phyloP scores from a whole-genome alignment of 2,888 invertebrate genomes.

The Calliphora vomitoria region DNA sequence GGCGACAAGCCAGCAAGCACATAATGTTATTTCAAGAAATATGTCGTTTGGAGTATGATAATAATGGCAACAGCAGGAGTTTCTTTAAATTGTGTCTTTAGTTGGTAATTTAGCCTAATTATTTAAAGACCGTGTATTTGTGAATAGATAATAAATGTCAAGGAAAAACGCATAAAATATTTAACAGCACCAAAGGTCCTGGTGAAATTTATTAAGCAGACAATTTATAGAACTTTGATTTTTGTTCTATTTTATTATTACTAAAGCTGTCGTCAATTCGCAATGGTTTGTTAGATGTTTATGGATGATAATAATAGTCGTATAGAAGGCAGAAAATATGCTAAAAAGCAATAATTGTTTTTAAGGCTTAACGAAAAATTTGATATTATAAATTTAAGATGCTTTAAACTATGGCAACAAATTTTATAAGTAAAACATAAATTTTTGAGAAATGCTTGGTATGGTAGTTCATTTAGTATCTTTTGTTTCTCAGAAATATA shows the following conservation, averaged over 20 bases:
- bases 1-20: neutral
- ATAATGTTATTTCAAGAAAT: neutral
- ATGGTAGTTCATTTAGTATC: too few species aligned
- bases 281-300: neutral
- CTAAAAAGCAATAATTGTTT: too few species aligned
- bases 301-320: neutral
- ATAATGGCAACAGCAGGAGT: neutral
- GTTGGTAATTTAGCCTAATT: slow-evolving; percentile 17
- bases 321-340: neutral
- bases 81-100: slow-evolving; percentile 14
- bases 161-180: slow-evolving; percentile 3
- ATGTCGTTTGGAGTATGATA: neutral
- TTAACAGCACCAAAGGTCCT: neutral
- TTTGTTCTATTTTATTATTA: neutral
- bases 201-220: neutral
- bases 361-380: too few species aligned
- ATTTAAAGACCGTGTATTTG: slow-evolving; percentile 11
- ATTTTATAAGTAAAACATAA: too few species aligned
- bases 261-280: neutral
- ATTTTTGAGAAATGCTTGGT: too few species aligned
- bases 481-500: too few species aligned
- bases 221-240: slow-evolving; percentile 1
- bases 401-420: too few species aligned
- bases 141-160: slow-evolving; percentile 12
- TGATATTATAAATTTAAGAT: too few species aligned